phyloP scores from a whole-genome alignment of 2,113 vertebrate species.

The Brienomyrus longianalis region DNA sequence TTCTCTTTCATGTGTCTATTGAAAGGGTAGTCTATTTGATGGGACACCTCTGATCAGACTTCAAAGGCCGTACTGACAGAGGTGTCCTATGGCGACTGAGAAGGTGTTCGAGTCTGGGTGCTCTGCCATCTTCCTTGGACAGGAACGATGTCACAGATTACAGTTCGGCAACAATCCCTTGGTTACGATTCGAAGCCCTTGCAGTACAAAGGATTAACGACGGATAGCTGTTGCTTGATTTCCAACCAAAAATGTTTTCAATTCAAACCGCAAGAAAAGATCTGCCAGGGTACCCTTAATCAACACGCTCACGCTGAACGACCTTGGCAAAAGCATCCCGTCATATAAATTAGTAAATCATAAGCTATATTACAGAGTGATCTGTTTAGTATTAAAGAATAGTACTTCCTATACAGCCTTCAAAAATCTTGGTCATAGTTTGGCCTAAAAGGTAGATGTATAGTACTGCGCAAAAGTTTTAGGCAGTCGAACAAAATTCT shows the following conservation, averaged over 20 bases:
- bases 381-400: background rate
- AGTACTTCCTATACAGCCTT: background rate
- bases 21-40: slow-evolving; percentile 8
- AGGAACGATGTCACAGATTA: background rate
- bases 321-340: background rate
- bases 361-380: background rate
- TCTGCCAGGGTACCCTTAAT: background rate
- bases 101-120: background rate
- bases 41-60: slow-evolving; percentile 13
- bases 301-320: background rate
- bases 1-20: background rate
- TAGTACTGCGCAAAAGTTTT: too few species aligned
- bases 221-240: background rate
- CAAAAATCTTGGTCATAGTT: background rate
- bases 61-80: background rate
- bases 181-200: background rate
- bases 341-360: background rate
- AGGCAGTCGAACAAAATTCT: too few species aligned
- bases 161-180: background rate
- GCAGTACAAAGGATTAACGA: background rate
- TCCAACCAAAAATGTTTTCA: too few species aligned
- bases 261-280: too few species aligned
- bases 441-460: background rate
- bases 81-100: background rate
- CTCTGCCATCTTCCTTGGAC: background rate